phyloP scores from a whole-genome alignment of 2,113 vertebrate genomes.

The Cololabis saira region DNA sequence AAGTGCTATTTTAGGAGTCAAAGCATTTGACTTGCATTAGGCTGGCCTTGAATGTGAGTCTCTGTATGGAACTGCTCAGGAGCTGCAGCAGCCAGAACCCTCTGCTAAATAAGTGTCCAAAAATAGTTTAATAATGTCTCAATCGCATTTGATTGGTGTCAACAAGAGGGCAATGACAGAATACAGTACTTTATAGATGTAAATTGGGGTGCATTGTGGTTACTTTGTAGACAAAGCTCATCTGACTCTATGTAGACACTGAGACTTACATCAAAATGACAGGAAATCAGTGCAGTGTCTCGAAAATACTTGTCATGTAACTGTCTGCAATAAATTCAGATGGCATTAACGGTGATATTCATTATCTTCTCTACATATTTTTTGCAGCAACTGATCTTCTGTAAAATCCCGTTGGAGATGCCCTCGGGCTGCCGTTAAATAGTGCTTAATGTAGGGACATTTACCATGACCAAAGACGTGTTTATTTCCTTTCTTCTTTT shows the following conservation, averaged over 20 bases:
- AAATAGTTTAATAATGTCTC: constrained; percentile 16
- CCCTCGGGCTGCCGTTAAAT: constrained; percentile 37
- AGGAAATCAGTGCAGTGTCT: constrained; percentile 36
- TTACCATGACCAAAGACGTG: constrained; percentile 27
- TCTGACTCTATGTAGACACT: neutral
- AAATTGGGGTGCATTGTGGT: no score
- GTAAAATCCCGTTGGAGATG: constrained; percentile 20
- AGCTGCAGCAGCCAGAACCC: neutral
- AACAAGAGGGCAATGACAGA: constrained; percentile 1
- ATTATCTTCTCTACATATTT: constrained; percentile 45
- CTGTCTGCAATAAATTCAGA: constrained; percentile 52
- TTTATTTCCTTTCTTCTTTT: constrained; percentile 30
- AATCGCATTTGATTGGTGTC: constrained; percentile 2
- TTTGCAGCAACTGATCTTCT: constrained; percentile 20
- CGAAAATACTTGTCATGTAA: constrained; percentile 50
- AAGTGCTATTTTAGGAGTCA: constrained; percentile 41
- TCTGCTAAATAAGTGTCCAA: neutral
- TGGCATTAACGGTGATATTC: constrained; percentile 15
- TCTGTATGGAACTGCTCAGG: constrained; percentile 27
- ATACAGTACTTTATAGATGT: neutral
- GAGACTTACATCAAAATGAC: constrained; percentile 10
- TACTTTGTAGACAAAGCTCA: no score
- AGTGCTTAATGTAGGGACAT: constrained; percentile 24
- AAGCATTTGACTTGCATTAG: constrained; percentile 59
- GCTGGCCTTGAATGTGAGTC: constrained; percentile 35